Conservation (phyloP, 2,888 invertebrate species). For the Ligdia adustata region DNA sequence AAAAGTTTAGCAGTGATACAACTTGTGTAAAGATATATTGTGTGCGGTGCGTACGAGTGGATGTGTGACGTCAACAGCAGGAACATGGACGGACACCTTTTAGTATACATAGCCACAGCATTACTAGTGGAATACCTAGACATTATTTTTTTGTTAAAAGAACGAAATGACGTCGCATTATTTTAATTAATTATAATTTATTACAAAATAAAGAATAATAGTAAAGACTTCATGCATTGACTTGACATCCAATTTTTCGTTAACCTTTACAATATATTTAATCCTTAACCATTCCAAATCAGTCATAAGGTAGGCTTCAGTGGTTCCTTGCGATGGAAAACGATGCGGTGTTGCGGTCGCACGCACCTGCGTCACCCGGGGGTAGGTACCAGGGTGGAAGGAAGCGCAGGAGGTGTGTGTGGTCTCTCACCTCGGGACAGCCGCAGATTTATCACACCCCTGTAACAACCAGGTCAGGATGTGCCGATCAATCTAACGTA, state of each 20-base stretch:
- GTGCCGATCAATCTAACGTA: constrained; percentile 22
- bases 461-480: constrained; percentile 34
- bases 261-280: no score
- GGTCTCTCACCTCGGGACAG: background rate
- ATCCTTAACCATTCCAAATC: constrained; percentile 1
- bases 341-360: constrained; percentile 36
- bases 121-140: no score
- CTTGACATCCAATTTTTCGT: no score
- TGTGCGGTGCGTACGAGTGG: no score
- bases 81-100: no score
- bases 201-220: no score
- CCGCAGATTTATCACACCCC: constrained; percentile 51
- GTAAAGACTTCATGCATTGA: no score
- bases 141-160: no score
- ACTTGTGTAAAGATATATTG: constrained; percentile 19
- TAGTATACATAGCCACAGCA: no score
- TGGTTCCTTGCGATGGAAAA: constrained; percentile 29
- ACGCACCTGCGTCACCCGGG: constrained; percentile 45
- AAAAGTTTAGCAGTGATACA: constrained; percentile 24
- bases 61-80: no score
- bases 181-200: no score
- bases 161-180: no score
- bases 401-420: constrained; percentile 22
- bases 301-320: constrained; percentile 2
- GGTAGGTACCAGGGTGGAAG: constrained; percentile 18